Evolutionary conservation across 2,797 vertebrate genomes (phyloP).

Genomic region (Lacerta viridis): DNA sequence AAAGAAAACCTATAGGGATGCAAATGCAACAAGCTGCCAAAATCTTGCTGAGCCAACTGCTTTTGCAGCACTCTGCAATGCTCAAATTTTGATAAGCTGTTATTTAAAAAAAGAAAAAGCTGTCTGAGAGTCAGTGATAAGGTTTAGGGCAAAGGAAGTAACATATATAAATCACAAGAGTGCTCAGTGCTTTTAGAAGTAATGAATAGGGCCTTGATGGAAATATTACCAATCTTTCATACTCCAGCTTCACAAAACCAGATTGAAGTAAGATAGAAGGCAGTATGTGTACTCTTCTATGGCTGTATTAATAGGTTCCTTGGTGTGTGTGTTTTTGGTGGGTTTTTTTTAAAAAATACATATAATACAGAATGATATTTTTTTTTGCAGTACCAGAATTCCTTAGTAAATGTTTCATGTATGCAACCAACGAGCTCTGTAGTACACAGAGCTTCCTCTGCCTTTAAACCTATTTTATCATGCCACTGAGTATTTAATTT

Average conservation of each 20-base stretch:
- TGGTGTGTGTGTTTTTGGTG: background rate
- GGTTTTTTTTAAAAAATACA: slow-evolving; percentile 29
- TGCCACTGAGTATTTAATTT: slow-evolving; percentile 54
- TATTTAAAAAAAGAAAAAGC: slow-evolving; percentile 39
- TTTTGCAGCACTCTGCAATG: slow-evolving; percentile 57
- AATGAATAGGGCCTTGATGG: slow-evolving; percentile 67
- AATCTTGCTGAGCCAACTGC: slow-evolving; percentile 48
- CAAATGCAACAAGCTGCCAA: slow-evolving; percentile 71
- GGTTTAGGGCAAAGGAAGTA: slow-evolving; percentile 59
- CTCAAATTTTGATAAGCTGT: slow-evolving; percentile 67
- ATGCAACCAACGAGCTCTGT: slow-evolving; percentile 31
- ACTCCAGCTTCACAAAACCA: slow-evolving; percentile 68
- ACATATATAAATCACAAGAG: slow-evolving; percentile 43
- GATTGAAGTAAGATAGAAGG: slow-evolving; percentile 67
- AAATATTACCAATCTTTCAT: slow-evolving; percentile 70
- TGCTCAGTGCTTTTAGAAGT: slow-evolving; percentile 50
- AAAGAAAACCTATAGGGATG: slow-evolving; percentile 59
- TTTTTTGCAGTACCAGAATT: slow-evolving; percentile 40
- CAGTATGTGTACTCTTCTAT: slow-evolving; percentile 50
- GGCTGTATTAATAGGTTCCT: slow-evolving; percentile 47
- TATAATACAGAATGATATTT: background rate
- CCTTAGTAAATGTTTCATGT: slow-evolving; percentile 52
- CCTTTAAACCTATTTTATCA: slow-evolving; percentile 58
- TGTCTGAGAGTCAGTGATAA: slow-evolving; percentile 70
- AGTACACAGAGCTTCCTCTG: slow-evolving; percentile 47